Evolutionary conservation across 1,140 invertebrate species (phyloP), one percentile per base, ranked within the genome.

Genomic region (Meloidogyne exigua): DNA sequence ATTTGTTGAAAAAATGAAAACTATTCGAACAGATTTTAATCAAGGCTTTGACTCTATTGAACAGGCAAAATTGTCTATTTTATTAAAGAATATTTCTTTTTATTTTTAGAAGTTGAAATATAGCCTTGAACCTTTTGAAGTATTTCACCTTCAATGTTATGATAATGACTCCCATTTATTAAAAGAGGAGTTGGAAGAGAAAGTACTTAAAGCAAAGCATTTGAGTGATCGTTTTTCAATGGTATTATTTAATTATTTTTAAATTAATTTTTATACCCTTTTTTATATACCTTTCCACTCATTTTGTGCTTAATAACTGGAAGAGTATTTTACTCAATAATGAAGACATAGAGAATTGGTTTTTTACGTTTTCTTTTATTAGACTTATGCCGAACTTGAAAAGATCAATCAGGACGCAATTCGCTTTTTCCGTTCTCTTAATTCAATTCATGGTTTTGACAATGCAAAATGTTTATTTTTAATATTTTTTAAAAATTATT

Each of bases 111-210:
- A 71, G 11, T 21, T 71, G 39, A 15, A 57, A 28, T 18, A 25
- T n/a, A 71, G 39, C 18, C 32, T 71, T 15, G 28, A 44, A 25
- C 62, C 23, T 21, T 71, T 71, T 28, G 25, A 42, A 26, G 15
- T 21, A 5, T 44, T 71, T 9, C 39, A 71, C 28, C 15, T 26
- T 44, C 12, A 71, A 18, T 71, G 69, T 18, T 62, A 26, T 5
- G 39, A 71, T 18, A 44, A 28, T 44, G 69, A 71, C 1, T 18
- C 44, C 0, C 25, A 18, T 21, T 13, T n/a, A 28, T 62, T 71
- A 62, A 71, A 71, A 28, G 69, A 71, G 28, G 36, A 71, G 21
- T 25, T 71, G 44, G 69, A 71, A 28, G 69, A n/a, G 18, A 71
- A 71, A 49, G 36, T 71, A 0, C 7, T 15, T 21, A 26, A 42